Evolutionary conservation across 2,888 invertebrate species (phyloP), one percentile per base, ranked within the genome.

Genomic region (Cryptophagus acutangulus): DNA sequence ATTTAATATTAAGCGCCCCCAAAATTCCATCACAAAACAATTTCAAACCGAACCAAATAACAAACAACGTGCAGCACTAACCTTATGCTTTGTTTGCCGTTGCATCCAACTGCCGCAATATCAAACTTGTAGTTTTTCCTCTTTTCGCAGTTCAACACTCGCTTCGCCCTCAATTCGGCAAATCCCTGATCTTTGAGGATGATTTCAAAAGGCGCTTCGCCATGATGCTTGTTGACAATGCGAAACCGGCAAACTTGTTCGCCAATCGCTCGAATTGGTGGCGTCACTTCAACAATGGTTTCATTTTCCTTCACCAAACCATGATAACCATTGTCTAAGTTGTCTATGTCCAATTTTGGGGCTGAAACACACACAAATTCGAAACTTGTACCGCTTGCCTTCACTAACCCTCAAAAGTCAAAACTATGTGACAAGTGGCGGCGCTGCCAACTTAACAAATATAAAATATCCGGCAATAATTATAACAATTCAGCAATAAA

Each of bases 121-220:
- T 92, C 90, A 71, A 96, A 95, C 74, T 90, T 92, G 78, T 94
- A 95, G 71, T 89, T 90, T 62, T 89, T 85, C 38, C 91, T 76
- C 68, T 92, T 92, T 71, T 94, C 93, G 72, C 92, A 95, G 73
- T 94, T 92, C 55, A 96, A 80, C 40, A 82, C 83, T 57, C 82
- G 81, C 49, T 84, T 81, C 49, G 92, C 89, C 61, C 84, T 78
- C 54, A 93, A 74, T 54, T 90, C 89, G 48, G 91, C 87, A 71
- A 85, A 84, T 54, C 86, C 87, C 62, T 84, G 66, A 25, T 65
- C 66, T 40, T 65, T 65, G 36, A 67, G 61, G 48, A 67, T 55
- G 42, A 71, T 67, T 39, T 69, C 67, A 67, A 93, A 93, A n/a
- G 93, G 92, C 48, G 90, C 88, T 66, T 92, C 92, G 44, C 90